These are phyloP conservation scores for Pomatorhinus ruficollis DNA, from an alignment of 2,113 vertebrate species.

Conservation along the genomic window DNA sequence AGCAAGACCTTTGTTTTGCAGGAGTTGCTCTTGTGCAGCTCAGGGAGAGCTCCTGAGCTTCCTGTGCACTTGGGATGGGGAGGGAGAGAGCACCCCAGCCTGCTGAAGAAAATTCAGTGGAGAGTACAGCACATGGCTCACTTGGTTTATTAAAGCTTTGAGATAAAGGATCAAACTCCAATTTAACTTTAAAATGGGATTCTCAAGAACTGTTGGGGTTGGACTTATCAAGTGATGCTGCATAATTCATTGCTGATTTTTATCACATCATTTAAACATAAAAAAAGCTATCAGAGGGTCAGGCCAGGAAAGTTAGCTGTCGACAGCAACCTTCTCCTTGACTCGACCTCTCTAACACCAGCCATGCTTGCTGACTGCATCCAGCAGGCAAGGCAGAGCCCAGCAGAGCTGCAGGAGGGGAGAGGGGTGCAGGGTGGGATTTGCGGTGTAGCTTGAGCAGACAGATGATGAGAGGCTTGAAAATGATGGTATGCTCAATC, in stretches of 20 bases:
- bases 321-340: neutral
- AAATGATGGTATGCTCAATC: neutral
- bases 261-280: conserved; percentile 37
- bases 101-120: neutral
- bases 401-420: neutral
- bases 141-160: conserved; percentile 19
- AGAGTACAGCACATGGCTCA: neutral
- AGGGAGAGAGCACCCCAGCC: neutral
- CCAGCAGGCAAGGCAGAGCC: neutral
- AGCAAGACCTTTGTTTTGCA: neutral
- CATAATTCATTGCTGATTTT: conserved; percentile 53
- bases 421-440: accelerated
- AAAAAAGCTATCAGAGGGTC: neutral
- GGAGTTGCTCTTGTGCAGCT: neutral
- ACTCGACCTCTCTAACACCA: neutral
- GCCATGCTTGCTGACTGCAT: neutral
- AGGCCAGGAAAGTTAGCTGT: neutral
- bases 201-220: neutral
- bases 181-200: conserved; percentile 43
- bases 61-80: accelerated
- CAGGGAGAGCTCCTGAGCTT: neutral
- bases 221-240: neutral
- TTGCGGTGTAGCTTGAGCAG: neutral
- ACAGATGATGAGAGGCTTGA: neutral
- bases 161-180: conserved; percentile 18